Evolutionary conservation across 2,797 vertebrate genomes (phyloP).

Genomic region (Dallia pectoralis): DNA sequence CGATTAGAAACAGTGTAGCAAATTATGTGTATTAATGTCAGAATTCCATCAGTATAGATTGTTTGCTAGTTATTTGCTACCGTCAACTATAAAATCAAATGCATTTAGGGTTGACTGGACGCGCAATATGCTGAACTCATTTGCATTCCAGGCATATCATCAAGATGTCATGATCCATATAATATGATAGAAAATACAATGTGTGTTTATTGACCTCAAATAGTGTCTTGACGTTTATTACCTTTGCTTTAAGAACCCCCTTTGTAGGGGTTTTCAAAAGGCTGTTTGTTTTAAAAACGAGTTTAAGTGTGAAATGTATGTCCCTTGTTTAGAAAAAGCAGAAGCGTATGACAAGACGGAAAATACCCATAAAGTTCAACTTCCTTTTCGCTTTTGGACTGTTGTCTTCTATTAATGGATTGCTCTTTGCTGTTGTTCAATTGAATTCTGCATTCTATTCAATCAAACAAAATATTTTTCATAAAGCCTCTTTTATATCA

Average conservation of each 20-base stretch:
- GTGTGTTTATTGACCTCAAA: neutral
- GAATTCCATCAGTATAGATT: neutral
- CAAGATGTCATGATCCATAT: neutral
- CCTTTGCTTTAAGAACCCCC: neutral
- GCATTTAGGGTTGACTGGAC: neutral
- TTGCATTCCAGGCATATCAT: neutral
- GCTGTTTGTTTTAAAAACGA: neutral
- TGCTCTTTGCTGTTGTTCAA: no score
- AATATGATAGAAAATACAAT: neutral
- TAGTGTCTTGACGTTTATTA: neutral
- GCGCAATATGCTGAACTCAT: neutral
- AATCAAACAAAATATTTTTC: no score
- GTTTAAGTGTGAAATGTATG: neutral
- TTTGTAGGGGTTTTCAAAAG: neutral
- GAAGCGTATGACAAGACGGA: conserved; percentile 14
- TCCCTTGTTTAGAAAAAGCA: conserved; percentile 35
- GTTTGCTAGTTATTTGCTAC: neutral
- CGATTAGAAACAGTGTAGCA: neutral
- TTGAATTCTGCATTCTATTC: no score
- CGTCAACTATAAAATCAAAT: neutral
- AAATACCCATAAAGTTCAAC: conserved; percentile 33
- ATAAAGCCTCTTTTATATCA: no score
- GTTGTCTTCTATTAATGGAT: neutral
- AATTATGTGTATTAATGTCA: neutral
- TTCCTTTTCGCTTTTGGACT: conserved; percentile 17